Evolutionary conservation across 2,113 vertebrate species (phyloP).

Genomic region (Neodon shergylaensis): DNA sequence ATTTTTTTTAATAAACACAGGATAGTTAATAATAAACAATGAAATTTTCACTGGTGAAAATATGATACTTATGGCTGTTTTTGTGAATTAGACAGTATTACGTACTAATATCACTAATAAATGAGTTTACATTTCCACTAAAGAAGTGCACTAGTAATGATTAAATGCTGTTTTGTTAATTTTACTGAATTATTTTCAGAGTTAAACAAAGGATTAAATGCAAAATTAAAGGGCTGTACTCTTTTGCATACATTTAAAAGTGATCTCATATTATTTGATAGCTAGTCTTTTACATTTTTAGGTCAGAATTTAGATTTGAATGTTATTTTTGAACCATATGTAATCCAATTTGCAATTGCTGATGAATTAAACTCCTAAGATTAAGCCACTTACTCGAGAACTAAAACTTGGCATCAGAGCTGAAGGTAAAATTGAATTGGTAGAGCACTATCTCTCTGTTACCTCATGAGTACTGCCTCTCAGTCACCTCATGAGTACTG

Average conservation of each 20-base stretch:
- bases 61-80: not conserved
- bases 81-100: too few species aligned
- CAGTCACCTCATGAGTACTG: not conserved
- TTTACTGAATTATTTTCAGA: not conserved
- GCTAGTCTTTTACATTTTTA: not conserved
- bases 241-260: not conserved
- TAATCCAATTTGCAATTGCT: not conserved
- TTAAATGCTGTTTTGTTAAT: not conserved
- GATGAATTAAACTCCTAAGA: not conserved
- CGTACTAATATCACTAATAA: not conserved
- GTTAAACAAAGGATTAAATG: not conserved
- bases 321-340: not conserved
- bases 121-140: not conserved
- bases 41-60: not conserved
- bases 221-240: not conserved
- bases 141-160: not conserved
- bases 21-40: not conserved
- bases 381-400: not conserved
- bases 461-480: not conserved
- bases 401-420: too few species aligned
- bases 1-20: not conserved
- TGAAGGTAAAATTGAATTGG: not conserved
- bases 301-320: not conserved
- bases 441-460: not conserved
- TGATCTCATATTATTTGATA: slow-evolving; percentile 1